Base-by-base conservation (phyloP, 2,797 vertebrate genomes). In the Knipowitschia caucasica region DNA sequence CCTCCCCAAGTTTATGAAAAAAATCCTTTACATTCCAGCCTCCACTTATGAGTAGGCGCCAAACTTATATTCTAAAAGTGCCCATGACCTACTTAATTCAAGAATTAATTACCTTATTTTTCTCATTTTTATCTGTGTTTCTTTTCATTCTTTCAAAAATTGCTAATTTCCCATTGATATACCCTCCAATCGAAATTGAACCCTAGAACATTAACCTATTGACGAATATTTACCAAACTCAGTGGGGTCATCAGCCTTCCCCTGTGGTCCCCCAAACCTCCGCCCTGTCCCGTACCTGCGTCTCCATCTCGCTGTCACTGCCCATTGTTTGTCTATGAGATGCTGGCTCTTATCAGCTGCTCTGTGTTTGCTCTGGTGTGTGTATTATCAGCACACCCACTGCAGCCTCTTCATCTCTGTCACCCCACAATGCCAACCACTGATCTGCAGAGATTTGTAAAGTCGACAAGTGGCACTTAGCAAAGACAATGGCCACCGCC, bases 191-290 rank as follows among this genome's bases (percentile, higher is more conserved):
- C n/a, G n/a, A n/a, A n/a, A n/a, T n/a, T n/a, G n/a, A n/a, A n/a
- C n/a, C n/a, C 88, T 89, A 86, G 86, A 83, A 88, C 69, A 57
- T 68, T 83, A 81, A 86, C 86, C 84, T 83, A 82, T 70, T 86
- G 81, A 87, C 83, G 84, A 77, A 80, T 86, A 87, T 90, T 92
- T 82, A 91, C 85, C 84, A 84, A 82, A 86, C 73, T 84, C 82
- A 77, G 78, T 76, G 77, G 85, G 82, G 86, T 89, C 89, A 89
- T 90, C 86, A 86, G 73, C 64, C 84, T 78, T 83, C 86, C 81
- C 78, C 80, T 74, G 71, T 78, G 50, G 66, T 71, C 72, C 80
- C 80, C 76, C 78, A 79, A 66, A 62, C 64, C 71, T 33, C 42
- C 45, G 42, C 43, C 53, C 60, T 54, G 40, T 24, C 59, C 77